Evolutionary conservation across 2,113 vertebrate genomes (phyloP).

Genomic region (Rhinoptilus africanus): DNA sequence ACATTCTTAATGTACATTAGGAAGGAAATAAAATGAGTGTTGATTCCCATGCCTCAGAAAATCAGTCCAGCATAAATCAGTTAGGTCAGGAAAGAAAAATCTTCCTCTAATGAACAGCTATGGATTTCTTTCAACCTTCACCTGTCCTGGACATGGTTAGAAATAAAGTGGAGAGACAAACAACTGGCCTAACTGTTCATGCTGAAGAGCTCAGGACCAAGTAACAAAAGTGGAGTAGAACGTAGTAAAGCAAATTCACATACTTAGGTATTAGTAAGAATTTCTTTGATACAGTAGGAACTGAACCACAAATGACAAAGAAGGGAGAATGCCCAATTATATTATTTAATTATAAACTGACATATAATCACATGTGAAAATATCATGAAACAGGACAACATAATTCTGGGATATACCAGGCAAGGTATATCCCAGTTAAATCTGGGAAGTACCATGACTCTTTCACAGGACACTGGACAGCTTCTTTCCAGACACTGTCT

Average conservation of each 20-base stretch:
- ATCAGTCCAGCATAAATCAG: not conserved
- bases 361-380: not conserved
- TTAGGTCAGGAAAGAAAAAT: not conserved
- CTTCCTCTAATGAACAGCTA: not conserved
- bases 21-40: not conserved
- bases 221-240: not conserved
- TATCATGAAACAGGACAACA: not conserved
- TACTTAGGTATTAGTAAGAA: not conserved
- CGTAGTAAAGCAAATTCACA: not conserved
- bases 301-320: not conserved
- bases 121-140: not conserved
- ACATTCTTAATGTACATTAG: not conserved
- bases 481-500: not conserved
- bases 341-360: not conserved
- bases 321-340: not conserved
- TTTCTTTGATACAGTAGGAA: not conserved
- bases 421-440: not conserved
- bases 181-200: not conserved
- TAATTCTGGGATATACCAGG: not conserved
- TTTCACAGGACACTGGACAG: not conserved
- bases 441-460: not conserved
- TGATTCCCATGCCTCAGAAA: not conserved
- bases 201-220: not conserved
- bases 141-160: not conserved
- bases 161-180: not conserved